phyloP scores from a whole-genome alignment of 1,140 invertebrate genomes.

The Bombus terrestris region DNA sequence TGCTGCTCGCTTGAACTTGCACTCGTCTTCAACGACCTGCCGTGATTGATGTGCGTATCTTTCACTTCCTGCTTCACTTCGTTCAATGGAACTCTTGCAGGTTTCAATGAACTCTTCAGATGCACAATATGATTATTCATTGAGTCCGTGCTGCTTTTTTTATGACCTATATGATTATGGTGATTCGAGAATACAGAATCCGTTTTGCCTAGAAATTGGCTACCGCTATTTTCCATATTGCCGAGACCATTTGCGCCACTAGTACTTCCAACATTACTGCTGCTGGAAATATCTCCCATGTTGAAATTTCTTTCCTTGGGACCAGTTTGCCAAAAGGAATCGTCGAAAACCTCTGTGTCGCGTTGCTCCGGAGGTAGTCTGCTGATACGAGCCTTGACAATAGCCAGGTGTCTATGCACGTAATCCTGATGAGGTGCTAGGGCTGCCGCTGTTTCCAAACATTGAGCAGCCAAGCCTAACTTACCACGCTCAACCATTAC shows the following conservation, averaged over 20 bases:
- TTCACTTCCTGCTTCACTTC: slow-evolving; percentile 51
- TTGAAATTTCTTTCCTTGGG: slow-evolving; percentile 56
- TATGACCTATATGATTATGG: slow-evolving; percentile 73
- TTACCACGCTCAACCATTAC: slow-evolving; percentile 96
- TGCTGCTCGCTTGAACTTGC: slow-evolving; percentile 60
- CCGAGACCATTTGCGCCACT: slow-evolving; percentile 12
- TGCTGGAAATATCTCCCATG: slow-evolving; percentile 33
- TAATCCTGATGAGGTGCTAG: slow-evolving; percentile 95
- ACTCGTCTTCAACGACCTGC: slow-evolving; percentile 30
- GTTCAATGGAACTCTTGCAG: slow-evolving; percentile 47
- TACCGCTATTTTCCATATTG: slow-evolving; percentile 25
- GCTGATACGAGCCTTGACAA: slow-evolving; percentile 89
- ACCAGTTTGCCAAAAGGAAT: slow-evolving; percentile 70
- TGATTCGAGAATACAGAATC: slow-evolving; percentile 75
- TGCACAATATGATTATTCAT: slow-evolving; percentile 74
- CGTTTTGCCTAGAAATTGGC: slow-evolving; percentile 73
- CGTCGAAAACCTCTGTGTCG: slow-evolving; percentile 77
- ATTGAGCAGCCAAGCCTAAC: slow-evolving; percentile 91
- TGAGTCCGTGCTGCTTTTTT: slow-evolving; percentile 61
- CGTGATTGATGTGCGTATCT: slow-evolving; percentile 35
- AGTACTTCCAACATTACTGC: background rate
- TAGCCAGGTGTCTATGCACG: slow-evolving; percentile 93
- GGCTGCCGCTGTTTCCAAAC: slow-evolving; percentile 90
- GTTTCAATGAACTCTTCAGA: slow-evolving; percentile 71
- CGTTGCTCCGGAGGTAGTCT: slow-evolving; percentile 76